These are phyloP conservation scores for Arctia plantaginis DNA, from an alignment of 2,888 invertebrate genomes.

Conservation along the genomic window DNA sequence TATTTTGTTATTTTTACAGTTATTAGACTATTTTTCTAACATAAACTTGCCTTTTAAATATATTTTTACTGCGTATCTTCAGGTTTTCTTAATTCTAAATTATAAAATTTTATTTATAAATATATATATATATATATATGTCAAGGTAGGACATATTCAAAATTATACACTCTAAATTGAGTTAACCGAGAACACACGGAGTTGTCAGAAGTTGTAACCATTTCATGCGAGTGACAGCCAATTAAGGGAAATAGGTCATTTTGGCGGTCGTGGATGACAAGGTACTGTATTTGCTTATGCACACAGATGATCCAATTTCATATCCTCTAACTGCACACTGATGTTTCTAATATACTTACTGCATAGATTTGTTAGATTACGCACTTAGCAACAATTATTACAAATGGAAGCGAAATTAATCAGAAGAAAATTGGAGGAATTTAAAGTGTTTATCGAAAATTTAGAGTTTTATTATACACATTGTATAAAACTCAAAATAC, in stretches of 20 bases:
- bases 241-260: conserved; percentile 28
- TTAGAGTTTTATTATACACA: too few relatives aligned
- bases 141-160: background rate
- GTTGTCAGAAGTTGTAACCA: conserved; percentile 18
- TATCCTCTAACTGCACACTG: background rate
- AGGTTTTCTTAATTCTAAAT: background rate
- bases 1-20: too few relatives aligned
- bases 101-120: too few relatives aligned
- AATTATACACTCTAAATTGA: conserved; percentile 11
- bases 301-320: conserved; percentile 14
- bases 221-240: conserved; percentile 21
- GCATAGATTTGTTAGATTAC: background rate
- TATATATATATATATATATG: background rate
- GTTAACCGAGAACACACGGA: conserved; percentile 3
- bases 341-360: background rate
- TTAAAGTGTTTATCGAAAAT: too few relatives aligned
- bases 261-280: conserved; percentile 12
- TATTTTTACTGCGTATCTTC: background rate
- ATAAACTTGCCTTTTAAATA: background rate
- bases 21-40: background rate
- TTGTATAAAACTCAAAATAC: too few relatives aligned
- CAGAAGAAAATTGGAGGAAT: background rate
- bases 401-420: background rate
- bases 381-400: background rate
- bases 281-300: conserved; percentile 16